Conservation (phyloP, 2,113 vertebrate genomes). For the Phrynosoma blainvillii region DNA sequence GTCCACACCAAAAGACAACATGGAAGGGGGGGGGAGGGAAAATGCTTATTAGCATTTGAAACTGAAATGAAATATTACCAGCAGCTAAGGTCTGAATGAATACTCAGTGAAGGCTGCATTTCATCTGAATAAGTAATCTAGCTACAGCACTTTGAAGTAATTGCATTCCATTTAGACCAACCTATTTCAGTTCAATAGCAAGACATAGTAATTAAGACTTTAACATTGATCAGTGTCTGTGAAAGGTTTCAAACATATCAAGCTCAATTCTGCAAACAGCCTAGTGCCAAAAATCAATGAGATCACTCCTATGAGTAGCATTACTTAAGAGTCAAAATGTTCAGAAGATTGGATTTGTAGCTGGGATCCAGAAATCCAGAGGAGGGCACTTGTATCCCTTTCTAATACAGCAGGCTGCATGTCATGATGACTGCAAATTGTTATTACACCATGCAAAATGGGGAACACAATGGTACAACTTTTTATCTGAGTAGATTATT, state of each 20-base stretch:
- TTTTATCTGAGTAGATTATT: background rate
- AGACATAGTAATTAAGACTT: background rate
- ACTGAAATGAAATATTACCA: constrained; percentile 25
- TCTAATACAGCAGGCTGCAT: background rate
- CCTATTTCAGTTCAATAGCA: constrained; percentile 13
- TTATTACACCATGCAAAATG: background rate
- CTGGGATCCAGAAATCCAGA: background rate
- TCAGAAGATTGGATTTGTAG: background rate
- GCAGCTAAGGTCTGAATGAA: constrained; percentile 25
- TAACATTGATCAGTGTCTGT: constrained; percentile 1
- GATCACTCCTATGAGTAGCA: background rate
- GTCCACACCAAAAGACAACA: background rate
- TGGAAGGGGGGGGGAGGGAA: background rate
- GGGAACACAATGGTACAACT: background rate
- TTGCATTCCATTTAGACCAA: constrained; percentile 36
- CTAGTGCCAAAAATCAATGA: background rate
- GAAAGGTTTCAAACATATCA: background rate
- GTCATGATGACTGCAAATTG: background rate
- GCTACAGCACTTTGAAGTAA: constrained; percentile 56
- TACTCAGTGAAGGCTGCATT: background rate
- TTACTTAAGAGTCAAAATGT: background rate
- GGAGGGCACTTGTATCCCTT: background rate
- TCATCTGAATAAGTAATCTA: constrained; percentile 51
- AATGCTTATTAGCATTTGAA: constrained; percentile 4
- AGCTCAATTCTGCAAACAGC: background rate